Base-by-base conservation (phyloP, 2,888 invertebrate genomes). In the Loripinus fragilis region DNA sequence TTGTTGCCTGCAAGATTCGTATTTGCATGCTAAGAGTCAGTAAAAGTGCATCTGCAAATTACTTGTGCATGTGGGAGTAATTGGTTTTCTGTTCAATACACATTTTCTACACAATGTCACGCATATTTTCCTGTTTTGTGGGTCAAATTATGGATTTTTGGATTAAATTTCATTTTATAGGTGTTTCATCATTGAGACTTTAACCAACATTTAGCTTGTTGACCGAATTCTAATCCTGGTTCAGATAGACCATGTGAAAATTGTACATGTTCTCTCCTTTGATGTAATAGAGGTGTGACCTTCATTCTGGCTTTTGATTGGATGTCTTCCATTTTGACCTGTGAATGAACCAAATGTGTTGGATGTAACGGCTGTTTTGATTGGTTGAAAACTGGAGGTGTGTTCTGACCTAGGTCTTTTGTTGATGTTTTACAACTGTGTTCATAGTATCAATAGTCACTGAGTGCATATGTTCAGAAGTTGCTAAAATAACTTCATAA, bases 321-420 rank as follows among this genome's bases (percentile, higher is more conserved):
- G 60, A 2, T 60, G 8, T 20, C 25, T 45, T 15, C 45, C 15
- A 45, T 2, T n/a, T 20, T 52, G 52, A 52, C 60, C 60, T 60
- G 1, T 2, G 8, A 10, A 12, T 60, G 60, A 60, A 25, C 60
- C 33, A 17, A 33, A 5, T 60, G 60, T 33, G 30, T 28, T 5
- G 33, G 60, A 60, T 60, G 60, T 60, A 60, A 60, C 60, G 33
- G 33, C 20, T 20, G 33, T 60, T 60, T 33, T 60, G 60, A 60
- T 60, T 60, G 60, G 60, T 33, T 60, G 30, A 60, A 20, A 60
- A 33, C 3, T 60, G 60, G 60, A 60, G 60, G 60, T 60, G 60
- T 60, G 60, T 30, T 20, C 28, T 60, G 60, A 60, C 60, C 60
- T 8, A 30, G 28, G 5, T 33, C 60, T 60, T 60, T 10, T 60